Conservation (phyloP, 2,797 vertebrate species). For the Pseudocheirus occidentalis region DNA sequence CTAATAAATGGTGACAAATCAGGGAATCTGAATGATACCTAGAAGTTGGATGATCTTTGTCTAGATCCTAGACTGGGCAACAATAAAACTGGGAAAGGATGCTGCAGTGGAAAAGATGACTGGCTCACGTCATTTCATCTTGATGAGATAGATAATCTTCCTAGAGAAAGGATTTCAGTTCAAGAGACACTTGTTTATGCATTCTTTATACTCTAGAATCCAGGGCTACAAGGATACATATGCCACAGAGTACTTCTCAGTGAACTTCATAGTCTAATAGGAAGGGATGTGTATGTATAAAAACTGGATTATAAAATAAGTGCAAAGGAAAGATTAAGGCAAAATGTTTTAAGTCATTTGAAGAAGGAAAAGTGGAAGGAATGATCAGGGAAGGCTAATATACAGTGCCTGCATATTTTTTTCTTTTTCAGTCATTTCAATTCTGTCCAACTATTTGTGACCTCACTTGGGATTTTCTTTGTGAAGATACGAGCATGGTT, state of each 20-base stretch:
- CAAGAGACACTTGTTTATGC: neutral
- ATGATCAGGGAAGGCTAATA: neutral
- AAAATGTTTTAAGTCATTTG: neutral
- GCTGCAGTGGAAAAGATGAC: neutral
- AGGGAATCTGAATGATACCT: neutral
- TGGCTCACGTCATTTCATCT: neutral
- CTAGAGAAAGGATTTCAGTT: neutral
- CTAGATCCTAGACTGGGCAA: neutral
- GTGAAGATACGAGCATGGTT: neutral
- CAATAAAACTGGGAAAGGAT: neutral
- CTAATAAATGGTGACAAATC: neutral
- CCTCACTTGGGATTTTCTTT: neutral
- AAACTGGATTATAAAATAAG: neutral
- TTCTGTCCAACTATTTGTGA: neutral
- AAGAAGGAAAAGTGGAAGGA: neutral
- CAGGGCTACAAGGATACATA: neutral
- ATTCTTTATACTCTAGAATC: neutral
- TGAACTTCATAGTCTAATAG: neutral
- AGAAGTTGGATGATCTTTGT: neutral
- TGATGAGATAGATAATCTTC: neutral
- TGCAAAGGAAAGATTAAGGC: neutral
- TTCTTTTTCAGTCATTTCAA: neutral
- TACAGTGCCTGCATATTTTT: neutral
- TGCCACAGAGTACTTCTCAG: neutral
- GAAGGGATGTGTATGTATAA: neutral